Percentiles rank a stretch among this genome's conserved stretches.
These are phyloP conservation scores for Phymorhynchus buccinoides DNA, from an alignment of 1,140 invertebrate genomes.

Conservation along the genomic window DNA sequence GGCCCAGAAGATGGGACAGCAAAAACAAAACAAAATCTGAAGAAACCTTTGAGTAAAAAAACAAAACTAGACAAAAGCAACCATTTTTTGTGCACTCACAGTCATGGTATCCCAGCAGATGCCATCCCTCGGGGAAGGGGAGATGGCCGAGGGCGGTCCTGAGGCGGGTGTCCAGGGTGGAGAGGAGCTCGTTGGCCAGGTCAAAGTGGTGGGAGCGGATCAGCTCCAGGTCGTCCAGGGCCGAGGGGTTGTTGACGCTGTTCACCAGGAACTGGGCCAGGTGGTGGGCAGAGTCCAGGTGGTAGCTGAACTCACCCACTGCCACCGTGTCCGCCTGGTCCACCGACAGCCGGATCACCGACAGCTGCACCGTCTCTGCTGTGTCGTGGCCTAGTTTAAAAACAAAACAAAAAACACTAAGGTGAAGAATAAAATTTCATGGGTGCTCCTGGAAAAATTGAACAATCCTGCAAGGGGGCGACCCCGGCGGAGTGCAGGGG, in stretches of 20 bases:
- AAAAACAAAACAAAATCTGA: too few species aligned
- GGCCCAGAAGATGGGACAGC: too few species aligned
- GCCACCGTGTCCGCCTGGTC: conserved; percentile 40
- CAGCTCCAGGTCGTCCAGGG: conserved; percentile 62
- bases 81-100: conserved; percentile 41
- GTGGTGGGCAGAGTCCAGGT: conserved; percentile 56
- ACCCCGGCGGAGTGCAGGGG: too few species aligned
- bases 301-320: conserved; percentile 48
- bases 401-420: too few species aligned
- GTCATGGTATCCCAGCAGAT: conserved; percentile 50
- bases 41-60: too few species aligned
- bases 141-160: conserved; percentile 49
- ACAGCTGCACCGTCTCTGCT: conserved; percentile 48
- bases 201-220: conserved; percentile 63
- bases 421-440: too few species aligned
- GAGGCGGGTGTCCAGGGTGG: conserved; percentile 58
- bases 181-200: conserved; percentile 59
- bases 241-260: conserved; percentile 56
- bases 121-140: conserved; percentile 55
- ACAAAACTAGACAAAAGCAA: neutral
- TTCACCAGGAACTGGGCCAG: conserved; percentile 59
- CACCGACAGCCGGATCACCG: conserved; percentile 42
- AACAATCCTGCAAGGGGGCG: too few species aligned
- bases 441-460: too few species aligned
- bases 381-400: conserved; percentile 52